These are phyloP conservation scores for Rhagoletis zephyria DNA, from an alignment of 1,140 invertebrate species.

Conservation along the genomic window DNA sequence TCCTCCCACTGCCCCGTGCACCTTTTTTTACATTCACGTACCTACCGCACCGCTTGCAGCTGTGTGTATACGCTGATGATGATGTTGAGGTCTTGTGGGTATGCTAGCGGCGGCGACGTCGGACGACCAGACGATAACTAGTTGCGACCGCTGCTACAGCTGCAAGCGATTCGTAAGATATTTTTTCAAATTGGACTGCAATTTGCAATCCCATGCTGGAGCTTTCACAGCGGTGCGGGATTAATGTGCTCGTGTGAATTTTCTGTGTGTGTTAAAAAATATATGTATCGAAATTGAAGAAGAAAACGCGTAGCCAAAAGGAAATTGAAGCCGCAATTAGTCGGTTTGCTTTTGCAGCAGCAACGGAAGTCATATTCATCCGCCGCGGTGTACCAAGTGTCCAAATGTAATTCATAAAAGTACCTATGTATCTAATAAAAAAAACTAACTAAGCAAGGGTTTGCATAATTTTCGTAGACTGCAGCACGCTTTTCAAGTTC, in stretches of 20 bases:
- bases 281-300: too few species aligned
- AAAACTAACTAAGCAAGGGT: too few species aligned
- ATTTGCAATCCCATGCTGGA: slow-evolving; percentile 55
- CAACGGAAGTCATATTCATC: slow-evolving; percentile 5
- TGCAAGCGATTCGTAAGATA: slow-evolving; percentile 54
- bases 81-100: neutral
- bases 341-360: neutral
- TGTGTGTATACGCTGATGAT: neutral
- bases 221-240: slow-evolving; percentile 27
- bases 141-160: slow-evolving; percentile 17
- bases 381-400: slow-evolving; percentile 26
- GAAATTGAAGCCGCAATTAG: neutral
- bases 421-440: too few species aligned
- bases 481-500: too few species aligned
- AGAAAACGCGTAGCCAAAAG: neutral
- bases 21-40: neutral
- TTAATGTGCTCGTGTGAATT: neutral
- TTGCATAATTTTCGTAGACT: too few species aligned
- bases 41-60: neutral
- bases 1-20: neutral
- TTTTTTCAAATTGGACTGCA: slow-evolving; percentile 56
- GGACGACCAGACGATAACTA: slow-evolving; percentile 53
- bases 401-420: too few species aligned
- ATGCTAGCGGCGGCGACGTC: neutral
- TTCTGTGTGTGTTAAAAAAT: neutral